These are phyloP conservation scores for Beaufortia kweichowensis DNA, from an alignment of 2,113 vertebrate genomes.

Conservation along the genomic window DNA sequence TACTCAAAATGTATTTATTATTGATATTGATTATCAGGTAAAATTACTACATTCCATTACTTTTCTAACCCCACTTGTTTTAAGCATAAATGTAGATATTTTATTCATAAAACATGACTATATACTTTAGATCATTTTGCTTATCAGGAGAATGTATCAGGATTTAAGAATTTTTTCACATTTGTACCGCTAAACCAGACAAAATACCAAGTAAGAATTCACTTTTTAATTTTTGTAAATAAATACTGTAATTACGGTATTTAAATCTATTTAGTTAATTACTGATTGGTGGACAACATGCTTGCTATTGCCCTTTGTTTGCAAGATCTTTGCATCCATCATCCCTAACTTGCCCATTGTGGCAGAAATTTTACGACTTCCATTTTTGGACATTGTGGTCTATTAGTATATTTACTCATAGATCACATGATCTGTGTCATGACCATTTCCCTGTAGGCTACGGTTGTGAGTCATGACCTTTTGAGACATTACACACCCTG, in stretches of 20 bases:
- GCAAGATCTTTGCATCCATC: not conserved
- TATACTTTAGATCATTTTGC: too few species aligned
- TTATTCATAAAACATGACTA: too few species aligned
- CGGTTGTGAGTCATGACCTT: conserved; percentile 32
- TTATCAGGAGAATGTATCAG: too few species aligned
- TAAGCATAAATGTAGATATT: too few species aligned
- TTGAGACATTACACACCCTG: not conserved
- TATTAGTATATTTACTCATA: conserved; percentile 34
- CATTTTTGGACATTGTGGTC: conserved; percentile 13
- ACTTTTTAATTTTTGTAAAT: too few species aligned
- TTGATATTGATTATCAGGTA: too few species aligned
- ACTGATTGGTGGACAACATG: not conserved
- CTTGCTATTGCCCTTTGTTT: not conserved
- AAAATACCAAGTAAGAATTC: too few species aligned
- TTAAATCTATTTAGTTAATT: not conserved
- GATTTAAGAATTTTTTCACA: too few species aligned
- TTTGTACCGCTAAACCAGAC: too few species aligned
- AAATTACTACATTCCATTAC: too few species aligned
- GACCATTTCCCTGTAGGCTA: conserved; percentile 29
- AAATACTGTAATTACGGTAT: not conserved
- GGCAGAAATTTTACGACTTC: conserved; percentile 6
- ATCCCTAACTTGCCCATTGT: conserved; percentile 10
- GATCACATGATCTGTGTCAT: conserved; percentile 49
- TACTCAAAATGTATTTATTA: too few species aligned
- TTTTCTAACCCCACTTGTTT: too few species aligned